Evolutionary conservation across 2,797 vertebrate genomes (phyloP).

Genomic region (Siniperca undulata): DNA sequence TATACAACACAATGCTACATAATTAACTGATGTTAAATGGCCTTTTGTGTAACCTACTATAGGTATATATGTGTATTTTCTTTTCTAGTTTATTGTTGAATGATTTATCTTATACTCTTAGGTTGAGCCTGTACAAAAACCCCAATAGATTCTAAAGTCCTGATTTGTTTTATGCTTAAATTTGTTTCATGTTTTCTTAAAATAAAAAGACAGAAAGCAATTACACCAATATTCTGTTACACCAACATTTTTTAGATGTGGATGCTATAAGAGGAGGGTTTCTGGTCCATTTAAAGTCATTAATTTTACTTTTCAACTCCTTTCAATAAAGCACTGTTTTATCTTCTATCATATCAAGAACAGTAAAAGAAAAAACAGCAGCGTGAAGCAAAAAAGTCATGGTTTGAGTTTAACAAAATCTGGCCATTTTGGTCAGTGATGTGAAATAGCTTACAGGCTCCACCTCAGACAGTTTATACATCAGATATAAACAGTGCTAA

Average conservation of each 20-base stretch:
- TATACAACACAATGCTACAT: background rate
- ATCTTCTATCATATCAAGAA: background rate
- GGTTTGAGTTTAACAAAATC: background rate
- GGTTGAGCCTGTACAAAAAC: background rate
- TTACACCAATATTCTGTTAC: too few relatives aligned
- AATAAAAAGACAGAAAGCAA: too few relatives aligned
- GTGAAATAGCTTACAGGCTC: background rate
- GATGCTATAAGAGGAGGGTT: background rate
- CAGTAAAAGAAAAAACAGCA: background rate
- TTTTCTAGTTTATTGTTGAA: background rate
- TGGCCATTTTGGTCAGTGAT: background rate
- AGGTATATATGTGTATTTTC: background rate
- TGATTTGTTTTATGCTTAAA: background rate
- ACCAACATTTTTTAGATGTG: too few relatives aligned
- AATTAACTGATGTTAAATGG: background rate
- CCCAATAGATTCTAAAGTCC: background rate
- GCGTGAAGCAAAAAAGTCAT: background rate
- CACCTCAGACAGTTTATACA: background rate
- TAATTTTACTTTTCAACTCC: too few relatives aligned
- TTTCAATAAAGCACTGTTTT: background rate
- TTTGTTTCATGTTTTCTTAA: background rate
- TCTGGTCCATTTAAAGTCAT: background rate
- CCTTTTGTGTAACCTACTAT: background rate
- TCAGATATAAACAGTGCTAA: background rate
- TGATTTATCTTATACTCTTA: background rate